Conservation (phyloP, 2,113 vertebrate genomes). For the Anguilla rostrata region DNA sequence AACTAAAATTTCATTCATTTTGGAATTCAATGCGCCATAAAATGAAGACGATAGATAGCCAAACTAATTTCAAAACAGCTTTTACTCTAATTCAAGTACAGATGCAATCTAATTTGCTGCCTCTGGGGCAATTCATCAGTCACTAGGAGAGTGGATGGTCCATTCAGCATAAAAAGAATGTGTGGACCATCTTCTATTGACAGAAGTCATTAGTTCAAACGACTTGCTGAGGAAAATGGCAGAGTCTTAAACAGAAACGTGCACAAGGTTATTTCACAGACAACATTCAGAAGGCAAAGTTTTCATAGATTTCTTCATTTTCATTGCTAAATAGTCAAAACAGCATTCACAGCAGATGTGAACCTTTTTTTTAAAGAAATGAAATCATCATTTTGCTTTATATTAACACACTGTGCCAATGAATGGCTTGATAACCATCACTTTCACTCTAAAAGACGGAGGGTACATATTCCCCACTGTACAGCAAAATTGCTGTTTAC, state of each 20-base stretch:
- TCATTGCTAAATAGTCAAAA: neutral
- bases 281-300: too few relatives aligned
- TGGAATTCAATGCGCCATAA: neutral
- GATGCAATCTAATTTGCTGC: neutral
- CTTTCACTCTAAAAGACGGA: neutral
- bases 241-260: too few relatives aligned
- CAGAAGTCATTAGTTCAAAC: neutral
- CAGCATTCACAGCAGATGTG: neutral
- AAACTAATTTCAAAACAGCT: neutral
- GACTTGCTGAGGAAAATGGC: too few relatives aligned
- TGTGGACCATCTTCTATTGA: neutral
- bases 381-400: neutral
- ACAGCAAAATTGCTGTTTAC: too few relatives aligned
- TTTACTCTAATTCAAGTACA: neutral
- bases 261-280: too few relatives aligned
- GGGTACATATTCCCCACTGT: too few relatives aligned
- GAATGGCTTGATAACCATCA: neutral
- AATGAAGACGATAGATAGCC: neutral
- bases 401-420: neutral
- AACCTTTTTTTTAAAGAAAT: neutral
- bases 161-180: neutral
- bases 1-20: neutral
- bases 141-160: neutral
- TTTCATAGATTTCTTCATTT: too few relatives aligned
- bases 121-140: neutral